phyloP scores from a whole-genome alignment of 2,797 vertebrate species.

The Oreochromis mossambicus region DNA sequence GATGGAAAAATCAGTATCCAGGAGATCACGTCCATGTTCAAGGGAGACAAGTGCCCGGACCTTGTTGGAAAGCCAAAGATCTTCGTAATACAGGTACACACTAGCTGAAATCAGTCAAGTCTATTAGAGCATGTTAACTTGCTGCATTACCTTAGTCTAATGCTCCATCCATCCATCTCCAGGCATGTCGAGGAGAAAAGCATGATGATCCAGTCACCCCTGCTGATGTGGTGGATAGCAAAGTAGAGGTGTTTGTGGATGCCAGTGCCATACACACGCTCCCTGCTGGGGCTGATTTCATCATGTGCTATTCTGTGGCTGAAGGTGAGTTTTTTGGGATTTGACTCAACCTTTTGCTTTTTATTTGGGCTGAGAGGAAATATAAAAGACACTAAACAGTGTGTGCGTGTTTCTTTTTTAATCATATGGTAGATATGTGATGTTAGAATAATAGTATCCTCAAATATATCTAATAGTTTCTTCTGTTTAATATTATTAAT shows the following conservation, averaged over 20 bases:
- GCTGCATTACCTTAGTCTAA: not conserved
- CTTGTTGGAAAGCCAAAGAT: constrained; percentile 96
- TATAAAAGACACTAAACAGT: not conserved
- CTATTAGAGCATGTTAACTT: too few relatives aligned
- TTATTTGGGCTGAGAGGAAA: not conserved
- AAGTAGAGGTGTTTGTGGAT: constrained; percentile 75
- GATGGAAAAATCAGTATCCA: constrained; percentile 83
- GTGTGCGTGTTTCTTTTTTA: not conserved
- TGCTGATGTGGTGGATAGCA: constrained; percentile 74
- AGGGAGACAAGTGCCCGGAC: constrained; percentile 85
- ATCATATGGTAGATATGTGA: not conserved
- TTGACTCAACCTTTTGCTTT: not conserved
- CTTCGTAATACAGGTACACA: constrained; percentile 89
- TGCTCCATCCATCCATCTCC: not conserved
- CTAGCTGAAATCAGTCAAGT: not conserved
- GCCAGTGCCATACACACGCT: constrained; percentile 80
- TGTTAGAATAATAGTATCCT: not conserved
- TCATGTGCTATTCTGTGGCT: constrained; percentile 95
- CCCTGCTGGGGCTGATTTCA: constrained; percentile 88
- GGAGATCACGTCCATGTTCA: constrained; percentile 81
- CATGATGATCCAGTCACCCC: constrained; percentile 79
- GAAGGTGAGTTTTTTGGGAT: constrained; percentile 74
- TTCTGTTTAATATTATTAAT: not conserved
- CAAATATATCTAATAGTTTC: not conserved
- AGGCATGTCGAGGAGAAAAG: constrained; percentile 88